Evolutionary conservation across 2,113 vertebrate genomes (phyloP).

Genomic region (Pithys albifrons): DNA sequence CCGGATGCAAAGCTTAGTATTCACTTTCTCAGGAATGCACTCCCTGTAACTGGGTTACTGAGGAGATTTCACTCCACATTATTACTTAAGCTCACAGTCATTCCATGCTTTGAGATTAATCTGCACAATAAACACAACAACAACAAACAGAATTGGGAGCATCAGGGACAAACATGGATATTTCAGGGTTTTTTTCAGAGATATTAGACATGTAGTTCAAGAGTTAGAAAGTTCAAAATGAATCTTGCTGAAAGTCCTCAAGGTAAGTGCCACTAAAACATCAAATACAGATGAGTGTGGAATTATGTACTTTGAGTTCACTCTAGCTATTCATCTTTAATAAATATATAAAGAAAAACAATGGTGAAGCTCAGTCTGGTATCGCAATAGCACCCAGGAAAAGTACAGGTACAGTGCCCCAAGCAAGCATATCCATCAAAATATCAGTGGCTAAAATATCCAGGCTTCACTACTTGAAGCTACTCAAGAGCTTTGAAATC

Average conservation of each 20-base stretch:
- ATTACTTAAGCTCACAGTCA: background rate
- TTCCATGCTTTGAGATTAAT: background rate
- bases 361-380: background rate
- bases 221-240: background rate
- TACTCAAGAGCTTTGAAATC: background rate
- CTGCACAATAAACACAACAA: background rate
- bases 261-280: background rate
- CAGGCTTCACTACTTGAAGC: background rate
- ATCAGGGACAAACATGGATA: background rate
- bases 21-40: background rate
- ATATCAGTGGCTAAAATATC: background rate
- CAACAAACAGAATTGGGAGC: background rate
- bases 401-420: background rate
- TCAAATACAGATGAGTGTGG: background rate
- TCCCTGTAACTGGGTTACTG: background rate
- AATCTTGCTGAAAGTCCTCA: background rate
- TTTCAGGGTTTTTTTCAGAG: background rate
- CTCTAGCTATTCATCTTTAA: background rate
- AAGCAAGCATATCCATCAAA: background rate
- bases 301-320: background rate
- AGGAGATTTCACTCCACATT: background rate
- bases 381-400: background rate
- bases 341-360: background rate
- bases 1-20: background rate
- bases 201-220: fast-evolving